Conservation (phyloP, 2,113 vertebrate genomes). For the Erpornis zantholeuca region DNA sequence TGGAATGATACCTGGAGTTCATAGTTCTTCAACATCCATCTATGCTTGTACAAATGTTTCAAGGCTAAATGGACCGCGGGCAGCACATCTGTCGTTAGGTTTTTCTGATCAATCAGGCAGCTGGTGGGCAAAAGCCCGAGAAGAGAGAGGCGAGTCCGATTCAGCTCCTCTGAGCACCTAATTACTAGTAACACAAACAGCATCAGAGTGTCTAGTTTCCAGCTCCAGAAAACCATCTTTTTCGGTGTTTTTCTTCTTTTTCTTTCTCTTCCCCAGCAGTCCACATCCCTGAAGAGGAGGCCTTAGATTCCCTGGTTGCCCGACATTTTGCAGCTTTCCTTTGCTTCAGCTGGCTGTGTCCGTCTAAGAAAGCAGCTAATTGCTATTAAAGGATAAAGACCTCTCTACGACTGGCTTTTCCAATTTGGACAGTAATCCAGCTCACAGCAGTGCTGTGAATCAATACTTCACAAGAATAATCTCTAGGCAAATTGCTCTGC, state of each 20-base stretch:
- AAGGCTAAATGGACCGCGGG: conserved; percentile 75
- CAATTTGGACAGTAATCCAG: conserved; percentile 81
- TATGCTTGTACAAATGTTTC: conserved; percentile 74
- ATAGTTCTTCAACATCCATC: conserved; percentile 73
- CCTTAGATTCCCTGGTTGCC: conserved; percentile 1
- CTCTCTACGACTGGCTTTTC: conserved; percentile 85
- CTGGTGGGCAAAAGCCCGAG: conserved; percentile 72
- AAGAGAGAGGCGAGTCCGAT: conserved; percentile 69
- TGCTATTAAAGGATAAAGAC: conserved; percentile 92
- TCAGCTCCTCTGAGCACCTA: conserved; percentile 40
- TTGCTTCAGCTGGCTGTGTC: conserved; percentile 62
- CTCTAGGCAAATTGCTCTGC: conserved; percentile 59
- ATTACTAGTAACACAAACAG: conserved; percentile 46
- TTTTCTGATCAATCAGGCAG: conserved; percentile 45
- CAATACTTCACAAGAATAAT: conserved; percentile 69
- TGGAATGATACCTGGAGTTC: conserved; percentile 74
- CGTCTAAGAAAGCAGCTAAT: conserved; percentile 79
- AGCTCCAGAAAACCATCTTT: conserved; percentile 56
- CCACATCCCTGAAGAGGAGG: conserved; percentile 41
- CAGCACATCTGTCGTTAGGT: conserved; percentile 59
- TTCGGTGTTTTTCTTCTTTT: background rate
- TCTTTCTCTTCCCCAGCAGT: background rate
- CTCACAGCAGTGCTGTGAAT: conserved; percentile 80
- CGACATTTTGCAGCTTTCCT: conserved; percentile 49
- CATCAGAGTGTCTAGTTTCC: conserved; percentile 6